These are phyloP conservation scores for Polydrusus pterygomalis DNA, from an alignment of 2,888 invertebrate species.

Conservation along the genomic window DNA sequence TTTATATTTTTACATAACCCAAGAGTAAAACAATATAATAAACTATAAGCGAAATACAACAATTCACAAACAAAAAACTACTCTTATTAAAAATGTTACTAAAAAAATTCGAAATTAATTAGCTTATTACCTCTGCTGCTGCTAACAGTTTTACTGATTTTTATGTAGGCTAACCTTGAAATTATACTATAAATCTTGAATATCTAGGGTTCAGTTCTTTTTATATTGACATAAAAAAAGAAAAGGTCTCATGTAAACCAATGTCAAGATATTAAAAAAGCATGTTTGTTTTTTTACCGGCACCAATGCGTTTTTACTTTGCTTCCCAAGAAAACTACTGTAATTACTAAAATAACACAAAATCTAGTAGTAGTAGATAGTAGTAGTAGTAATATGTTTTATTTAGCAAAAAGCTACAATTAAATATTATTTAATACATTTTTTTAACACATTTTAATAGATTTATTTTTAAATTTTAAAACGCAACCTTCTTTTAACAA, in stretches of 20 bases:
- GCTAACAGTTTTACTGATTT: slow-evolving; percentile 41
- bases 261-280: slow-evolving; percentile 37
- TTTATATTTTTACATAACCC: slow-evolving; percentile 11
- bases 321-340: too few species aligned
- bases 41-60: slow-evolving; percentile 28
- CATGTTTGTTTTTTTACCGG: too few species aligned
- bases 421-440: too few species aligned
- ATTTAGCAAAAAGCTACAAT: too few species aligned
- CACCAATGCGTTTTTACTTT: too few species aligned
- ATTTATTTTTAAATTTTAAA: too few species aligned
- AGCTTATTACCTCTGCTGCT: slow-evolving; percentile 38
- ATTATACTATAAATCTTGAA: slow-evolving; percentile 52
- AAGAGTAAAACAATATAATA: slow-evolving; percentile 5
- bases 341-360: too few species aligned
- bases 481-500: too few species aligned
- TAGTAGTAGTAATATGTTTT: too few species aligned
- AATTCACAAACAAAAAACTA: slow-evolving; percentile 23
- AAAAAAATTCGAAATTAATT: slow-evolving; percentile 44
- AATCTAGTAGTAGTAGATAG: too few species aligned
- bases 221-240: slow-evolving; percentile 54
- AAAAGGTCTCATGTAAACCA: slow-evolving; percentile 52
- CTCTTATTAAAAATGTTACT: slow-evolving; percentile 24
- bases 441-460: too few species aligned
- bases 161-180: slow-evolving; percentile 47
- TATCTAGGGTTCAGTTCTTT: slow-evolving; percentile 50